Percentiles rank a stretch among this genome's conserved stretches.
These are phyloP conservation scores for Typhlichthys eigenmanni DNA, from an alignment of 2,797 vertebrate species.

Conservation along the genomic window DNA sequence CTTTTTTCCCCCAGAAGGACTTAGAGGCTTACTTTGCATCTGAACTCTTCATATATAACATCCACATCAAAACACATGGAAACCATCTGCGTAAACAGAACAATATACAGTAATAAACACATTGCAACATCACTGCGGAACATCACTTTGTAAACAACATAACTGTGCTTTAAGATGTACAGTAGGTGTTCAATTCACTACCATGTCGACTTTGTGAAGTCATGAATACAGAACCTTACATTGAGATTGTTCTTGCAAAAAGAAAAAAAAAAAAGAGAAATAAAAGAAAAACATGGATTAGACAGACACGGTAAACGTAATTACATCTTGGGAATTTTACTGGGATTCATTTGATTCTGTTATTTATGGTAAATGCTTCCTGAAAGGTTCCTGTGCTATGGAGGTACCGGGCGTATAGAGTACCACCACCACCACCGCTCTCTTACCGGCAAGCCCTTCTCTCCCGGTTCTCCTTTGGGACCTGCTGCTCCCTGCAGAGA, in stretches of 20 bases:
- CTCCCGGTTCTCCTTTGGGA: slow-evolving; percentile 88
- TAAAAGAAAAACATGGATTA: slow-evolving; percentile 63
- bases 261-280: slow-evolving; percentile 52
- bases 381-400: slow-evolving; percentile 9
- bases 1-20: too few species aligned
- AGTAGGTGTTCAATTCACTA: slow-evolving; percentile 36
- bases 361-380: slow-evolving; percentile 8
- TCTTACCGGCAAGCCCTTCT: slow-evolving; percentile 93
- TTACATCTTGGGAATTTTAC: slow-evolving; percentile 5
- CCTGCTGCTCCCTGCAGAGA: slow-evolving; percentile 84
- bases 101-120: slow-evolving; percentile 33
- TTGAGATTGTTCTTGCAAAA: slow-evolving; percentile 72
- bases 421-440: slow-evolving; percentile 18
- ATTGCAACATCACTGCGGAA: slow-evolving; percentile 24
- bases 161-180: slow-evolving; percentile 32
- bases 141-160: slow-evolving; percentile 23
- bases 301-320: slow-evolving; percentile 43
- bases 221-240: slow-evolving; percentile 68
- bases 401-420: background rate
- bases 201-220: slow-evolving; percentile 33
- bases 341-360: slow-evolving; percentile 20
- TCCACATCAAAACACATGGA: slow-evolving; percentile 51
- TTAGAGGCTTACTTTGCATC: too few species aligned
- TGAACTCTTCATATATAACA: slow-evolving; percentile 25
- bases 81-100: slow-evolving; percentile 33